Percentiles rank a stretch among this genome's conserved stretches.
phyloP scores from a whole-genome alignment of 2,797 vertebrate genomes.

The Emys orbicularis region DNA sequence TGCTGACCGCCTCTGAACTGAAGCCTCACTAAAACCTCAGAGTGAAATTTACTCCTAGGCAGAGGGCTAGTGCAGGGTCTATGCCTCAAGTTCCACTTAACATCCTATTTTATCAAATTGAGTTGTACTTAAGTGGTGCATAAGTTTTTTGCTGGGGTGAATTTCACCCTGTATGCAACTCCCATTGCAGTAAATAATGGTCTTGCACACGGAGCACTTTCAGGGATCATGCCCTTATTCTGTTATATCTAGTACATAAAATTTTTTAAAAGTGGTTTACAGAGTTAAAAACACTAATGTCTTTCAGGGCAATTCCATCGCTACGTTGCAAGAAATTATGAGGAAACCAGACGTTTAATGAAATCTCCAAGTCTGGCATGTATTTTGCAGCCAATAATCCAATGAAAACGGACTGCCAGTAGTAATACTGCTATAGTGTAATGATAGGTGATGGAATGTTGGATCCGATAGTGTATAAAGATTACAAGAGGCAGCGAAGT shows the following conservation, averaged over 20 bases:
- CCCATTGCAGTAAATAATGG: background rate
- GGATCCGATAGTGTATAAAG: slow-evolving; percentile 67
- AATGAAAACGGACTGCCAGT: slow-evolving; percentile 46
- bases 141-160: background rate
- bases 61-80: background rate
- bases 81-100: background rate
- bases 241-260: background rate
- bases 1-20: slow-evolving; percentile 13
- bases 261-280: slow-evolving; percentile 38
- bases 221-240: background rate
- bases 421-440: slow-evolving; percentile 29
- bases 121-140: background rate
- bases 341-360: slow-evolving; percentile 44
- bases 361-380: background rate
- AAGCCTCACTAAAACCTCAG: background rate
- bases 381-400: slow-evolving; percentile 51
- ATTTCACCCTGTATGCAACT: accelerated
- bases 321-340: background rate
- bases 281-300: slow-evolving; percentile 53
- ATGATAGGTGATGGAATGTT: slow-evolving; percentile 60
- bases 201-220: background rate
- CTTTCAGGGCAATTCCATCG: background rate
- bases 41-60: background rate
- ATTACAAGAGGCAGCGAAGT: slow-evolving; percentile 49
- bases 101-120: slow-evolving; percentile 27